Percentiles rank a stretch among this genome's conserved stretches.
phyloP scores from a whole-genome alignment of 2,113 vertebrate genomes.

The Zootoca vivipara region DNA sequence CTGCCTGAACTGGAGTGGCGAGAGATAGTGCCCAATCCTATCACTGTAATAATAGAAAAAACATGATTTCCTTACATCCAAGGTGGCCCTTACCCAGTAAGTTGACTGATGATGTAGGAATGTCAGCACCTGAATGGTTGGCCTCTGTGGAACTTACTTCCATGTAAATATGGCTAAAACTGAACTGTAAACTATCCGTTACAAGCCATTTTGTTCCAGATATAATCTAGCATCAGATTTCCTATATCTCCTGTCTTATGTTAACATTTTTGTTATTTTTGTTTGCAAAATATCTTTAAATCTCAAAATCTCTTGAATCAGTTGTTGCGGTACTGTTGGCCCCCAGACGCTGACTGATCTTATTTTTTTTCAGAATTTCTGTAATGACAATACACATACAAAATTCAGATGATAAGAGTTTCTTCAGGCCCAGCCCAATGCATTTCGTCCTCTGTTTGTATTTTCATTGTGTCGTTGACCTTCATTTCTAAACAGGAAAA shows the following conservation, averaged over 20 bases:
- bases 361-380: not conserved
- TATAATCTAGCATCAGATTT: not conserved
- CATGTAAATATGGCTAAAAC: not conserved
- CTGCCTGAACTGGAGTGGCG: not conserved
- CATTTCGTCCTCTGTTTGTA: accelerated
- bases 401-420: not conserved
- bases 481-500: not conserved
- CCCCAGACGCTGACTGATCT: not conserved
- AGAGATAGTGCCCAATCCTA: not conserved
- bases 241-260: not conserved
- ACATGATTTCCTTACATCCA: not conserved
- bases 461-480: accelerated
- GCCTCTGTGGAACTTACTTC: not conserved
- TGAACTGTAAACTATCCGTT: not conserved
- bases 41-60: not conserved
- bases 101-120: not conserved
- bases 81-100: not conserved
- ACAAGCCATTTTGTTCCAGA: not conserved
- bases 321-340: too few species aligned
- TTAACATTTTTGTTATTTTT: not conserved
- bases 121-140: not conserved
- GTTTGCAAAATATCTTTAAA: not conserved
- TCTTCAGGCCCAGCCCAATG: not conserved
- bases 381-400: not conserved
- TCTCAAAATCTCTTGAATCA: not conserved